Percentiles rank a stretch among this genome's conserved stretches.
phyloP scores from a whole-genome alignment of 1,140 invertebrate genomes.

The Trinorchestia longiramus region DNA sequence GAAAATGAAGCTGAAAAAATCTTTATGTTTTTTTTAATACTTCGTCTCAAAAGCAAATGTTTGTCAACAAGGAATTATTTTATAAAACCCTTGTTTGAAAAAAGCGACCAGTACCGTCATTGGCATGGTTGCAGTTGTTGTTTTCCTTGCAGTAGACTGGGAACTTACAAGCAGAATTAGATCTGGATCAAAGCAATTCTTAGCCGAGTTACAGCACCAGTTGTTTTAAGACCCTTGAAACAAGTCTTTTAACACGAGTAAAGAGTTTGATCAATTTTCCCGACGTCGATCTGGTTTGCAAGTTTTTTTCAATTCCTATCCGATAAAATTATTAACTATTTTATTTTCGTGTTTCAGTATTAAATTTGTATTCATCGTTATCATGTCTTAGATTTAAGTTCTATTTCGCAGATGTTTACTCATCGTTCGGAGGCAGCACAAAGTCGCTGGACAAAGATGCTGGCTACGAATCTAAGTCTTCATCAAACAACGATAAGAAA shows the following conservation, averaged over 20 bases:
- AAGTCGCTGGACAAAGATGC: slow-evolving; percentile 59
- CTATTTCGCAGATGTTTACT: not conserved
- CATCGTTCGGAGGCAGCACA: slow-evolving; percentile 62
- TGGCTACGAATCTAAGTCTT: slow-evolving; percentile 45
- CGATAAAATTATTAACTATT: too few relatives aligned
- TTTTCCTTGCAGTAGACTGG: too few relatives aligned
- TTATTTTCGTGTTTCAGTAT: not conserved
- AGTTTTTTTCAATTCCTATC: not conserved
- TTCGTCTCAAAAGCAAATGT: too few relatives aligned
- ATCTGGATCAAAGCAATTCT: too few relatives aligned
- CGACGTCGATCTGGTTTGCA: not conserved
- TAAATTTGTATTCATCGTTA: not conserved
- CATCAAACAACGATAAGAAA: slow-evolving; percentile 44
- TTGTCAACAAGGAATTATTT: too few relatives aligned
- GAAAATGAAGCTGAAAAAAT: too few relatives aligned
- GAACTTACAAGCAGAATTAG: too few relatives aligned
- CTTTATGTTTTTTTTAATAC: too few relatives aligned
- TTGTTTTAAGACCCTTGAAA: not conserved
- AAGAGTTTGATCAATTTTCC: not conserved
- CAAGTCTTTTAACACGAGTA: not conserved
- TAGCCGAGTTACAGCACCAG: too few relatives aligned
- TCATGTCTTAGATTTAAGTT: not conserved
- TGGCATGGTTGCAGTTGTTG: too few relatives aligned
- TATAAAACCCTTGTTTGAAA: too few relatives aligned
- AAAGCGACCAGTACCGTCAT: too few relatives aligned